Evolutionary conservation across 2,888 invertebrate species (phyloP).

Genomic region (Heliconius aoede): DNA sequence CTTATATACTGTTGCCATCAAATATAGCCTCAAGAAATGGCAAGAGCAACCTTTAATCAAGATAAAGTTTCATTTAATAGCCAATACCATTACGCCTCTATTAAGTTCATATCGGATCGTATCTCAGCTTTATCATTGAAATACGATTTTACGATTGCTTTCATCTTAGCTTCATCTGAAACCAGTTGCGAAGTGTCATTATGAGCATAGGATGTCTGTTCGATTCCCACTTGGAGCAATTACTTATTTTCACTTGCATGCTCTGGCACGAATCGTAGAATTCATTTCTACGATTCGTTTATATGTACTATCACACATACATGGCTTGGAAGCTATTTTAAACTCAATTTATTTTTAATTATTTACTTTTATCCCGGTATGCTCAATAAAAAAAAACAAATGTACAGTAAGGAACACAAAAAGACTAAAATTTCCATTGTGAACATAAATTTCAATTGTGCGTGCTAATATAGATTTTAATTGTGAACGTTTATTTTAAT

Average conservation of each 20-base stretch:
- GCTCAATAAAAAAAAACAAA: too few relatives aligned
- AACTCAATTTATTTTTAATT: too few relatives aligned
- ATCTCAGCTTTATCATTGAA: constrained; percentile 31
- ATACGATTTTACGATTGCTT: constrained; percentile 50
- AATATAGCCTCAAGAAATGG: background rate
- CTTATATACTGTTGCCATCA: background rate
- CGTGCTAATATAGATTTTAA: too few relatives aligned
- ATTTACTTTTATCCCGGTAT: too few relatives aligned
- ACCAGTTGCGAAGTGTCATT: constrained; percentile 28
- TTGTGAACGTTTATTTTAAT: background rate
- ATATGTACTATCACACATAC: too few relatives aligned
- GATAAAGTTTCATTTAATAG: constrained; percentile 42
- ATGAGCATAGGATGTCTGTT: background rate
- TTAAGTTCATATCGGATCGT: constrained; percentile 26
- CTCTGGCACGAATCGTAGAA: too few relatives aligned
- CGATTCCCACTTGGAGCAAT: background rate
- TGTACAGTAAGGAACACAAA: too few relatives aligned
- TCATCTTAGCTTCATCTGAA: constrained; percentile 50
- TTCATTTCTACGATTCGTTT: too few relatives aligned
- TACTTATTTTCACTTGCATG: too few relatives aligned
- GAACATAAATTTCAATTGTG: too few relatives aligned
- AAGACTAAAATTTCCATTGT: too few relatives aligned
- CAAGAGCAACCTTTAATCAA: background rate
- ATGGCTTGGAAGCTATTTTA: too few relatives aligned
- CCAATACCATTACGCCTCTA: constrained; percentile 28